phyloP scores from a whole-genome alignment of 2,797 vertebrate genomes.

The Oophaga sylvatica region DNA sequence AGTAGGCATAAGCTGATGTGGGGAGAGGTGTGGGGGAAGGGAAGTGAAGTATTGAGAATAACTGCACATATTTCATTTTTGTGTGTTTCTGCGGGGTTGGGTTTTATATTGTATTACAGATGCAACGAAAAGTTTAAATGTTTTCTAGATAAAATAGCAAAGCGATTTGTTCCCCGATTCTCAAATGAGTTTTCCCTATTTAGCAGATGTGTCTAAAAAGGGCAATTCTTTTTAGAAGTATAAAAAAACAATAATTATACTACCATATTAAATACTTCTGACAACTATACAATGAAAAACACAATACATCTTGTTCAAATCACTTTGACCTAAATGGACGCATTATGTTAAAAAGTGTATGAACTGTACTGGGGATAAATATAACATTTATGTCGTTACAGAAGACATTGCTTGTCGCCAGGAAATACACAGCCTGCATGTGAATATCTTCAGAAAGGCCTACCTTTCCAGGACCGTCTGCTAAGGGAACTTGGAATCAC shows the following conservation, averaged over 20 bases:
- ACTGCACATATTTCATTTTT: not conserved
- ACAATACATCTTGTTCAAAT: not conserved
- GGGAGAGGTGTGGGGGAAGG: not conserved
- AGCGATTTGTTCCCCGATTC: too few species aligned
- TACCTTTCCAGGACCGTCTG: constrained; percentile 5
- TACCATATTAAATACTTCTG: not conserved
- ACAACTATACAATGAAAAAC: not conserved
- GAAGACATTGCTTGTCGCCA: not conserved
- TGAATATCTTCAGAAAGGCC: not conserved
- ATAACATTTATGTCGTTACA: not conserved
- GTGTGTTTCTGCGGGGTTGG: not conserved
- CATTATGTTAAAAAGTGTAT: not conserved
- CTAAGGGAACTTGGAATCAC: not conserved
- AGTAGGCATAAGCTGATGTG: not conserved
- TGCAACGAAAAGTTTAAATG: not conserved
- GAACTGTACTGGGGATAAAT: not conserved
- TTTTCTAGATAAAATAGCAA: not conserved
- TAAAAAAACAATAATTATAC: not conserved
- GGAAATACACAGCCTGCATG: not conserved
- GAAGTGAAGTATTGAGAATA: not conserved
- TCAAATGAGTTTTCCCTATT: too few species aligned
- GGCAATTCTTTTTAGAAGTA: too few species aligned
- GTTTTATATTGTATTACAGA: too few species aligned
- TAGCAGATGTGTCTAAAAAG: too few species aligned
- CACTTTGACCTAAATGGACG: not conserved